Evolutionary conservation across 2,113 vertebrate species (phyloP), one percentile per base, ranked within the genome.

Genomic region (Xiphorhynchus elegans): DNA sequence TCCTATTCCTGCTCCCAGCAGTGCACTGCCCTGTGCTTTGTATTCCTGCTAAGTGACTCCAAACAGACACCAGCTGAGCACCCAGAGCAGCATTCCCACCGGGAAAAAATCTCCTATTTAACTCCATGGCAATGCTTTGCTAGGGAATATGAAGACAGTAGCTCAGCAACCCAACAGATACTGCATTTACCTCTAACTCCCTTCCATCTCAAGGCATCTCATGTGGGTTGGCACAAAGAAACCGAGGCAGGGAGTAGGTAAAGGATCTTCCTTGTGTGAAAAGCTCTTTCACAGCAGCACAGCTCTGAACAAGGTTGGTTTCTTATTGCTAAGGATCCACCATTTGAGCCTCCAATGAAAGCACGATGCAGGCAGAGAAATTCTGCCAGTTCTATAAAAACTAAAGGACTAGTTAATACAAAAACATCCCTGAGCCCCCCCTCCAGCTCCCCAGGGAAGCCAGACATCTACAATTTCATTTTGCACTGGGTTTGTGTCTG

Each of bases 391-490:
- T 67, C 75, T 63, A 55, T 84, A 83, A 93, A 88, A 77, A 13
- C 55, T 9, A 28, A n/a, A 76, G 47, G 58, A 72, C 26, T 42
- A 58, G 50, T 85, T 73, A 70, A 95, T 35, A 92, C 26, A 66
- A 86, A 90, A 73, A 12, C 3, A 1, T 47, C 88, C 72, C 88
- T 2, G 3, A 90, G 25, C 23, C 17, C 33, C 33, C 67, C 76
- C n/a, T n/a, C n/a, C 76, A 64, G 73, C 72, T 83, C 92, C 90
- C 75, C 3, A 3, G 94, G 90, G 94, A 88, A 93, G 92, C 67
- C 92, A 94, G 92, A 92, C 88, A 88, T 44, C 92, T 83, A 90
- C 67, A 3, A 19, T 85, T 89, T 69, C 96, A 91, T 89, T 83
- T 42, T 24, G 68, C 90, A 44, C 63, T 7, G 25, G 76, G 33